Percentiles rank a stretch among this genome's conserved stretches.
Conservation (phyloP, 1,140 invertebrate genomes). For the Rhyacophila brunnea region DNA sequence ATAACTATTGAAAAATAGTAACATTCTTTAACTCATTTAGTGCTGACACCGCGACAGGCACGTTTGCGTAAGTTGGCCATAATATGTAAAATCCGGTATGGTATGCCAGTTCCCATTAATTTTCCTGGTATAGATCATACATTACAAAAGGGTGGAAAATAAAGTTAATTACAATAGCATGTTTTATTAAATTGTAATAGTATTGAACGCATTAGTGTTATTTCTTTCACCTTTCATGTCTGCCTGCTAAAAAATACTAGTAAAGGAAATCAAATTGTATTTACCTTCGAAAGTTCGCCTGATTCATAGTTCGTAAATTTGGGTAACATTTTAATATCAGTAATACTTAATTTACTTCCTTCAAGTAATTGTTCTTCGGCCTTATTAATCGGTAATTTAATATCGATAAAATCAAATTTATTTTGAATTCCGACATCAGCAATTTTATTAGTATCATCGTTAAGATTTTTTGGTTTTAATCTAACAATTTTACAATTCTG, state of each 20-base stretch:
- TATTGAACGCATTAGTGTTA: neutral
- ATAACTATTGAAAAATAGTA: too few relatives aligned
- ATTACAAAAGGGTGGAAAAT: too few relatives aligned
- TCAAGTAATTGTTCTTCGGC: conserved; percentile 27
- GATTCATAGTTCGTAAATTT: conserved; percentile 53
- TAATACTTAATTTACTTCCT: conserved; percentile 40
- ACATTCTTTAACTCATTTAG: too few relatives aligned
- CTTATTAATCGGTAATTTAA: conserved; percentile 30
- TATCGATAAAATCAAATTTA: conserved; percentile 10
- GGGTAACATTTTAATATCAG: conserved; percentile 51
- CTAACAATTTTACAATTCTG: conserved; percentile 43
- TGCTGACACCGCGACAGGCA: too few relatives aligned
- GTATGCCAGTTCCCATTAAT: too few relatives aligned
- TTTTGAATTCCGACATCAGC: neutral
- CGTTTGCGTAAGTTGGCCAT: neutral
- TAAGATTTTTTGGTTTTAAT: conserved; percentile 24
- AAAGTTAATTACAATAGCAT: neutral
- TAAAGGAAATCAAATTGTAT: conserved; percentile 13
- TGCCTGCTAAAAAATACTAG: conserved; percentile 1
- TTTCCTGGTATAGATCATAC: neutral
- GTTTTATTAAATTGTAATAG: neutral
- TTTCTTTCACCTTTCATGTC: neutral
- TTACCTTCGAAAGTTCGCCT: conserved; percentile 48
- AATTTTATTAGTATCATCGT: conserved; percentile 5
- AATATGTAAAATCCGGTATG: neutral